Evolutionary conservation across 2,888 invertebrate genomes (phyloP).

Genomic region (Caenorhabditis macrosperma): DNA sequence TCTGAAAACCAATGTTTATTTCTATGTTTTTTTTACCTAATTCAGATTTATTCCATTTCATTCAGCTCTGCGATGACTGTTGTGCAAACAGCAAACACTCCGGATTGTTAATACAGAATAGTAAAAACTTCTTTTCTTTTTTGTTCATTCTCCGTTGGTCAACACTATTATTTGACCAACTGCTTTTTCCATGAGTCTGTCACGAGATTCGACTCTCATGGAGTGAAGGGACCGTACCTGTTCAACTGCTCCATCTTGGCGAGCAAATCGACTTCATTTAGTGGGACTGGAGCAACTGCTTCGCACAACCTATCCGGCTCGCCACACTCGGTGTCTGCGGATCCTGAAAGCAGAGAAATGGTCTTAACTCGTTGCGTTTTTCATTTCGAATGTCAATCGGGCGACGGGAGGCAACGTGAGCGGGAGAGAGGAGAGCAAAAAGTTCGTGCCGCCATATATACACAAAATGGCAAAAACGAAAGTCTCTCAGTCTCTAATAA

Average conservation of each 20-base stretch:
- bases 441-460: conserved; percentile 24
- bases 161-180: conserved; percentile 42
- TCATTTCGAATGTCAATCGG: conserved; percentile 43
- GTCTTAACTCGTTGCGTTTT: neutral
- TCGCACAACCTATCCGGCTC: conserved; percentile 52
- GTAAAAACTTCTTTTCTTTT: conserved; percentile 19
- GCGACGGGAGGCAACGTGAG: neutral
- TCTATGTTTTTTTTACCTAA: neutral
- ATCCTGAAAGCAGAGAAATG: conserved; percentile 53
- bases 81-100: conserved; percentile 14
- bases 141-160: conserved; percentile 22
- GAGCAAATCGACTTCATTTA: conserved; percentile 70
- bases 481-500: conserved; percentile 27
- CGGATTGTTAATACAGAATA: conserved; percentile 14
- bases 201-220: neutral
- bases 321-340: conserved; percentile 75
- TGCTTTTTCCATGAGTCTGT: conserved; percentile 22
- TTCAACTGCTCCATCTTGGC: conserved; percentile 80
- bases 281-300: conserved; percentile 50
- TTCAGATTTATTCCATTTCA: conserved; percentile 11
- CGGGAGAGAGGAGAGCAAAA: conserved; percentile 9
- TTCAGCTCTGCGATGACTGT: conserved; percentile 1
- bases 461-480: conserved; percentile 9
- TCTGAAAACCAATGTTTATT: conserved; percentile 60
- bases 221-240: conserved; percentile 61